Conservation (phyloP, 2,113 vertebrate genomes). For the Tichodroma muraria region DNA sequence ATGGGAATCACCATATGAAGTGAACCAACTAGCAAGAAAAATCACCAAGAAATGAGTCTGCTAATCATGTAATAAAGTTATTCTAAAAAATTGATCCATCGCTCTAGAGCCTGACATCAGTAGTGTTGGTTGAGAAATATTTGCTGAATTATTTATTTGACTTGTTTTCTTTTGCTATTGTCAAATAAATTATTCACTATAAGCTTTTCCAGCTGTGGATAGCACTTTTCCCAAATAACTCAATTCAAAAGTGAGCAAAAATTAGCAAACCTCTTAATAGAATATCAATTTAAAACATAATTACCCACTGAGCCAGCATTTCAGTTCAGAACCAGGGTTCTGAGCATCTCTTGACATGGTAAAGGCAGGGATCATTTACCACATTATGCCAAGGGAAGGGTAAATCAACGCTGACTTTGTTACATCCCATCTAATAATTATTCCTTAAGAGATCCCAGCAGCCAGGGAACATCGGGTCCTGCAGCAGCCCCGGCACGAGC, state of each 20-base stretch:
- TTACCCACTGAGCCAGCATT: background rate
- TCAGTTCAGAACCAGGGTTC: background rate
- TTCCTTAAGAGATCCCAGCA: background rate
- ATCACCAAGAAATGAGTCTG: background rate
- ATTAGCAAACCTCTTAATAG: background rate
- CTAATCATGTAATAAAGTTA: conserved; percentile 20
- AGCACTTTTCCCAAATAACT: background rate
- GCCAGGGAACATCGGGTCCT: background rate
- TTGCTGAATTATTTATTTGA: conserved; percentile 46
- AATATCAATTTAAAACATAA: background rate
- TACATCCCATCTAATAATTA: background rate
- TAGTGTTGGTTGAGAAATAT: background rate
- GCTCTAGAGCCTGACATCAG: background rate
- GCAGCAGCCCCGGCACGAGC: background rate
- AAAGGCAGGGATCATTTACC: background rate
- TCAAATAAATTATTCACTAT: conserved; percentile 28
- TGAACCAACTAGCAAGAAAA: conserved; percentile 29
- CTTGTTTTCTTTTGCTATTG: background rate
- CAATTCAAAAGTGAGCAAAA: background rate
- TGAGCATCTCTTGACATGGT: background rate
- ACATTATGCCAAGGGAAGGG: background rate
- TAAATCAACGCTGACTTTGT: background rate
- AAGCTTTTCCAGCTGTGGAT: background rate
- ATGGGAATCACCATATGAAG: background rate
- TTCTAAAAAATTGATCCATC: conserved; percentile 19